Base-by-base conservation (phyloP, 2,113 vertebrate species). In the Anser brachyrhynchus region DNA sequence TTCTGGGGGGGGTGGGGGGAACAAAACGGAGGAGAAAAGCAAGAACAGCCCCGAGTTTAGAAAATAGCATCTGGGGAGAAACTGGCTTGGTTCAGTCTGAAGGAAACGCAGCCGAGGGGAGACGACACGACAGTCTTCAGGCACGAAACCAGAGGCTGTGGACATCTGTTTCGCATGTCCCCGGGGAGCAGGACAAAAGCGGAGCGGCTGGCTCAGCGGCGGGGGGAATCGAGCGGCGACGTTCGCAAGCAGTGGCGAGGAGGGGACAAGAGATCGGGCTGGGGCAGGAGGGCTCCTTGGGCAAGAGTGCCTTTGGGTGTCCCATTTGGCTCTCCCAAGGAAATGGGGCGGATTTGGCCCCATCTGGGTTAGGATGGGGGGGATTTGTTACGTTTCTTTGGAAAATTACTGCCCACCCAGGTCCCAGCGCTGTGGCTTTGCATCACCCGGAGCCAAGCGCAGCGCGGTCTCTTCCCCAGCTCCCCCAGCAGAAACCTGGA, bases 1-100 rank as follows among this genome's bases (percentile, higher is more conserved):
- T 90, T 44, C 13, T 20, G 72, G 49, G 46, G 46, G 10, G 35
- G 35, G 35, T 37, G 35, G 35, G 35, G 35, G 35, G 35, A 54
- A 66, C 72, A 92, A 52, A 1, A 11, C 4, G 1, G 23, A 0
- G 0, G 39, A 70, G n/a, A 86, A 35, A 67, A 81, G 65, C 21
- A 33, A 64, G 83, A 85, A 67, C 31, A 52, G 21, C n/a, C 51
- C 46, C 43, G 64, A 52, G 76, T 71, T 74, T 78, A 87, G 87
- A 67, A 87, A 87, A 87, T 15, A 72, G 5, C 41, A 90, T 39
- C 64, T 89, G 83, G 57, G 78, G 83, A 90, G 64, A 75, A 78
- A 73, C 37, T 46, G 51, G 51, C 43, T 19, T 67, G 19, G 43
- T 49, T 85, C 44, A 54, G 26, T 12, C 33, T 76, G 78, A 86